Percentiles rank a stretch among this genome's conserved stretches.
phyloP scores from a whole-genome alignment of 2,888 invertebrate genomes.

The Candidula unifasciata region DNA sequence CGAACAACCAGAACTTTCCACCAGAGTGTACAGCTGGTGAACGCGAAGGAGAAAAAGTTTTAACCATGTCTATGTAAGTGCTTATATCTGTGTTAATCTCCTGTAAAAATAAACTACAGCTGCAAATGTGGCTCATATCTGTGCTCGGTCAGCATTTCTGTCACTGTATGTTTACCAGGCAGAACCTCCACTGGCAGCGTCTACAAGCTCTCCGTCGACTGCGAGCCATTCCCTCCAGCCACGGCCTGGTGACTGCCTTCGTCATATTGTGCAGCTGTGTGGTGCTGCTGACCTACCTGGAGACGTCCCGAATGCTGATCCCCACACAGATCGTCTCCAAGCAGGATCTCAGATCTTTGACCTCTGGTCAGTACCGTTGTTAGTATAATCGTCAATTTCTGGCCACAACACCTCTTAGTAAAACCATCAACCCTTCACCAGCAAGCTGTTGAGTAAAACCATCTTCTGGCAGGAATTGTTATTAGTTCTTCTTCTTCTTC shows the following conservation, averaged over 20 bases:
- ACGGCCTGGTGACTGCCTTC: conserved; percentile 32
- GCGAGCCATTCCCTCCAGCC: conserved; percentile 5
- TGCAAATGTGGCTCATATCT: no score
- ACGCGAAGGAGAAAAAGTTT: neutral
- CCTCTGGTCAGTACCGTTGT: conserved; percentile 28
- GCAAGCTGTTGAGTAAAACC: no score
- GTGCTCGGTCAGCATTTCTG: no score
- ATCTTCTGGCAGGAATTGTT: no score
- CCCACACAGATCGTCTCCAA: conserved; percentile 24
- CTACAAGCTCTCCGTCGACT: neutral
- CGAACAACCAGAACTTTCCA: no score
- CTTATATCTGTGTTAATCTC: neutral
- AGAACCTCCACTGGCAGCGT: neutral
- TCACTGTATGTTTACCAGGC: neutral
- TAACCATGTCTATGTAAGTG: neutral
- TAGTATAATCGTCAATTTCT: no score
- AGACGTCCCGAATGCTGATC: conserved; percentile 47
- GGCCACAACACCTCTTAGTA: no score
- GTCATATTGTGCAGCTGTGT: conserved; percentile 17
- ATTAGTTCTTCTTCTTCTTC: no score
- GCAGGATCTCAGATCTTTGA: conserved; percentile 31
- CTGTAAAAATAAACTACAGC: no score
- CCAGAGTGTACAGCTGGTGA: no score
- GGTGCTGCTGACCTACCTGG: conserved; percentile 38
- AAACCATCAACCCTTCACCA: no score